These are phyloP conservation scores for Fringilla coelebs DNA, from an alignment of 2,797 vertebrate genomes.

Conservation along the genomic window DNA sequence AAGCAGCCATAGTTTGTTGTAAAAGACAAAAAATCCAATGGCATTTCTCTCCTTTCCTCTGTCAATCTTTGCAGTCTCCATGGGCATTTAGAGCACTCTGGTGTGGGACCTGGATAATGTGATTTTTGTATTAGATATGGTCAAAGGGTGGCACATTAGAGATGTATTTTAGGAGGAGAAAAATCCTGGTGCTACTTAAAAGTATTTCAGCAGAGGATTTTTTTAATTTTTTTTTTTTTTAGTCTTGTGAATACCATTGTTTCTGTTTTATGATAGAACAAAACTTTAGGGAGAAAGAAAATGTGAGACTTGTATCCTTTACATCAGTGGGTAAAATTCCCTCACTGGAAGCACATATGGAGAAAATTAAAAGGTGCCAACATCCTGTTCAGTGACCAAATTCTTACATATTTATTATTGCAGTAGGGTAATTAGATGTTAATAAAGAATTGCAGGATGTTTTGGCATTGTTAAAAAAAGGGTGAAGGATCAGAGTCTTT, in stretches of 20 bases:
- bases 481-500: neutral
- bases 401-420: fast-evolving
- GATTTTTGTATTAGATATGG: neutral
- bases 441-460: neutral
- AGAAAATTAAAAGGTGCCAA: neutral
- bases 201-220: neutral
- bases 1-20: neutral
- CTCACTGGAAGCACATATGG: neutral
- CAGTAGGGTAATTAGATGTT: neutral
- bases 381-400: neutral
- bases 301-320: neutral
- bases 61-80: neutral
- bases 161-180: neutral
- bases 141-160: neutral
- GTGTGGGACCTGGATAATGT: neutral
- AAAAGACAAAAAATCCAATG: neutral
- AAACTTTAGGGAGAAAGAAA: neutral
- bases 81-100: neutral
- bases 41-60: neutral
- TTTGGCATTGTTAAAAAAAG: neutral
- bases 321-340: neutral
- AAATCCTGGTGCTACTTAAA: neutral
- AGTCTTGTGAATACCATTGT: neutral
- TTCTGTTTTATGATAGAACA: neutral
- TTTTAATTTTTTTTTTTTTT: neutral